Evolutionary conservation across 2,113 vertebrate species (phyloP).

Genomic region (Buteo buteo): DNA sequence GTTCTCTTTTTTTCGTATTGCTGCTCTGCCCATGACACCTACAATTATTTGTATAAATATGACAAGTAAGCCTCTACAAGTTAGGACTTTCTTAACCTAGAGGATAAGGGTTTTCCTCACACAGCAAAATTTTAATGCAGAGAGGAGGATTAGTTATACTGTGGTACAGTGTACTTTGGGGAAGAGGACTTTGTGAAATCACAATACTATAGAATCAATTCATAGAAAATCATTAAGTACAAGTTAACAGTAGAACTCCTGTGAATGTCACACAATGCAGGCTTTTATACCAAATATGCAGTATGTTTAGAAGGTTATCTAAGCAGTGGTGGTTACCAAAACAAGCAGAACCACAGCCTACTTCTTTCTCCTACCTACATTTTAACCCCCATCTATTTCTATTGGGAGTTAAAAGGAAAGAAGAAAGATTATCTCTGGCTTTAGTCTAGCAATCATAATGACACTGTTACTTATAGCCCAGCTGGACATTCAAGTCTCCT

Average conservation of each 20-base stretch:
- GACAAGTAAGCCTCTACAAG: neutral
- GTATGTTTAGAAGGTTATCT: neutral
- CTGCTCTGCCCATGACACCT: constrained; percentile 97
- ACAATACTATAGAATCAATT: neutral
- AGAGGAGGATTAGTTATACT: neutral
- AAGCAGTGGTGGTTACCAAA: neutral
- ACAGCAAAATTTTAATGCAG: neutral
- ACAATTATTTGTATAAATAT: neutral
- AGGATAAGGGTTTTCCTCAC: neutral
- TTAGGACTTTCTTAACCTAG: neutral
- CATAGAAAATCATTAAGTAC: neutral
- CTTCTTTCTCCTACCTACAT: neutral
- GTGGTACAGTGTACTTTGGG: neutral
- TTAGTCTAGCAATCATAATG: neutral
- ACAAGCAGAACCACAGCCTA: neutral
- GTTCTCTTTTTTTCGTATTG: constrained; percentile 90
- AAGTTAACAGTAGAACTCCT: neutral
- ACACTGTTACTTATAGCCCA: neutral
- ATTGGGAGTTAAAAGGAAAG: neutral
- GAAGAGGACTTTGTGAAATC: neutral
- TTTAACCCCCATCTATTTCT: neutral
- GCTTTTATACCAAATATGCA: neutral
- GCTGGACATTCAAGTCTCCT: neutral
- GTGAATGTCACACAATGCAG: neutral
- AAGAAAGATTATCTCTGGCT: neutral